phyloP scores from a whole-genome alignment of 2,888 invertebrate genomes.

The Syritta pipiens region DNA sequence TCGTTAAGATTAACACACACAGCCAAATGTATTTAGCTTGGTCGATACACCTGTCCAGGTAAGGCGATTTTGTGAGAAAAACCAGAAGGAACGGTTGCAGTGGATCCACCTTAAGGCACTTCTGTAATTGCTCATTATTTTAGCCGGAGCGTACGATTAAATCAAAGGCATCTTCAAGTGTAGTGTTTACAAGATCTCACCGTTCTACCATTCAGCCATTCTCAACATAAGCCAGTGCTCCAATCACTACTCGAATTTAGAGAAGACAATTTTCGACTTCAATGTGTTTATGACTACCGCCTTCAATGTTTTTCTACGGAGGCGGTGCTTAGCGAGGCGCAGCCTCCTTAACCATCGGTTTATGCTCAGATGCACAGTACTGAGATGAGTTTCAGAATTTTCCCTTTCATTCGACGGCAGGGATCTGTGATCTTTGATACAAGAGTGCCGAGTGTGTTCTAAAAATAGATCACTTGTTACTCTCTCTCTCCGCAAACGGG shows the following conservation, averaged over 20 bases:
- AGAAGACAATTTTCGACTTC: slow-evolving; percentile 52
- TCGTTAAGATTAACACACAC: slow-evolving; percentile 42
- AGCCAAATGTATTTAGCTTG: slow-evolving; percentile 1
- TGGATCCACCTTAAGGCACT: slow-evolving; percentile 8
- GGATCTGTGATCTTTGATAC: slow-evolving; percentile 23
- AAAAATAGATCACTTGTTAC: slow-evolving; percentile 55
- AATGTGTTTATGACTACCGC: slow-evolving; percentile 11
- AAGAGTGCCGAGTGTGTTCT: slow-evolving; percentile 30
- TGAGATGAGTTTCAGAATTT: slow-evolving; percentile 5
- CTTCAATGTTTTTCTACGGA: not conserved
- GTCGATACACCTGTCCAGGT: slow-evolving; percentile 50
- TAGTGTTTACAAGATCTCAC: slow-evolving; percentile 47
- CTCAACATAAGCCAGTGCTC: slow-evolving; percentile 39
- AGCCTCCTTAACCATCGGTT: too few species aligned
- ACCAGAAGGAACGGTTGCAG: slow-evolving; percentile 48
- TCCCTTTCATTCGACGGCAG: slow-evolving; percentile 35
- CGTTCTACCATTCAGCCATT: slow-evolving; percentile 54
- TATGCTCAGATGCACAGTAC: not conserved
- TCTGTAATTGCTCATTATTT: slow-evolving; percentile 7
- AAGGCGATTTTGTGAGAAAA: slow-evolving; percentile 39
- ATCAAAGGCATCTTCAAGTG: slow-evolving; percentile 40
- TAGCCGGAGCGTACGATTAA: slow-evolving; percentile 1
- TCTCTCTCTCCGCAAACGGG: slow-evolving; percentile 23
- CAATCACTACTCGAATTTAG: slow-evolving; percentile 35
- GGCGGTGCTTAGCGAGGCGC: too few species aligned